A percentile compares a stretch with the other conserved stretches of the same genome.
Conservation (phyloP, 2,113 vertebrate genomes). For the Pterocles orientalis region DNA sequence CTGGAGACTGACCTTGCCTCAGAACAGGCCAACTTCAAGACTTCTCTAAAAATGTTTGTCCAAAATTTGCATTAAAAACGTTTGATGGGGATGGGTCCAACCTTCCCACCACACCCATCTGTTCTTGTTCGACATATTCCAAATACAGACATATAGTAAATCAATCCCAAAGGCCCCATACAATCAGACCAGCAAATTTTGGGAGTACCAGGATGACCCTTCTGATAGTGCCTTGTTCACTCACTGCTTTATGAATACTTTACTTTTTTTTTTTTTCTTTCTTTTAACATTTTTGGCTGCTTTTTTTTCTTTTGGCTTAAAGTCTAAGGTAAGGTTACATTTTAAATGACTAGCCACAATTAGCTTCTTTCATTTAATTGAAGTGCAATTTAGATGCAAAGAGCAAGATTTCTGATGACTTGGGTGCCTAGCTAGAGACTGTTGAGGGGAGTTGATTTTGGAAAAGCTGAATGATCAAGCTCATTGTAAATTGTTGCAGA, state of each 20-base stretch:
- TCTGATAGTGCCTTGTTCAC: background rate
- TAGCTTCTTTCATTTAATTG: background rate
- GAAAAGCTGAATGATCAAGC: background rate
- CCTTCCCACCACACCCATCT: background rate
- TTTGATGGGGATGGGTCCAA: background rate
- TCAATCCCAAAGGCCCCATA: background rate
- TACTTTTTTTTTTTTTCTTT: background rate
- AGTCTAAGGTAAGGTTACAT: background rate
- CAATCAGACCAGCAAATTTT: background rate
- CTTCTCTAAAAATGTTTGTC: background rate
- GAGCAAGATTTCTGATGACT: background rate
- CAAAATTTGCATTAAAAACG: background rate
- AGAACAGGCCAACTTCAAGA: background rate
- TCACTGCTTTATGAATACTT: background rate
- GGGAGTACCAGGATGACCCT: background rate
- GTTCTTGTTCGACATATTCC: background rate
- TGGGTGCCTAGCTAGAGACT: background rate
- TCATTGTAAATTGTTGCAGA: background rate
- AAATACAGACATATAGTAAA: background rate
- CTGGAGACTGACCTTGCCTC: background rate
- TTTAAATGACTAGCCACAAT: background rate
- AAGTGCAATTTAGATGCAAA: background rate
- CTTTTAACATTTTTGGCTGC: background rate
- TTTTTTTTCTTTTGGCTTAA: background rate
- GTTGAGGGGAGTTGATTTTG: background rate